phyloP scores from a whole-genome alignment of 2,888 invertebrate genomes.

The Drosophila yooni region DNA sequence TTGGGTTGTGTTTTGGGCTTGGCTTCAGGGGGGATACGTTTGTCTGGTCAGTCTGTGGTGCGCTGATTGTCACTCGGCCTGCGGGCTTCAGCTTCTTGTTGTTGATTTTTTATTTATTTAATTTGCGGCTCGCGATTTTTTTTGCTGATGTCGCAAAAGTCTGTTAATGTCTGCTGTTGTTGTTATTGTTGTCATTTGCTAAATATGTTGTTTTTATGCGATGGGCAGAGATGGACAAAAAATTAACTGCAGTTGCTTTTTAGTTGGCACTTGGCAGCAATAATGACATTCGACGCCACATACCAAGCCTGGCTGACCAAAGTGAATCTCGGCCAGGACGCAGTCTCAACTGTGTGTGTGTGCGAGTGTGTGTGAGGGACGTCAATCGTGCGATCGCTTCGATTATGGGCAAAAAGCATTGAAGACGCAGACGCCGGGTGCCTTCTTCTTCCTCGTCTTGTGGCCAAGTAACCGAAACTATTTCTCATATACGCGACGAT shows the following conservation, averaged over 20 bases:
- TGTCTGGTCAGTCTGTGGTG: conserved; percentile 36
- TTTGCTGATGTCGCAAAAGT: conserved; percentile 43
- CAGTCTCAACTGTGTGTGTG: conserved; percentile 17
- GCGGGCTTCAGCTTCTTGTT: conserved; percentile 18
- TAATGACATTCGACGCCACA: conserved; percentile 85
- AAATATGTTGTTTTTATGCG: conserved; percentile 83
- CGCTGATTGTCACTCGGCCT: conserved; percentile 60
- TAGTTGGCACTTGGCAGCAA: conserved; percentile 83
- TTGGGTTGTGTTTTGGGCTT: conserved; percentile 20
- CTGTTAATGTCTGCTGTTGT: conserved; percentile 53
- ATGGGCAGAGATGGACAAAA: conserved; percentile 71
- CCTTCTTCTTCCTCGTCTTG: conserved; percentile 8
- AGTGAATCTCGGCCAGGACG: conserved; percentile 16
- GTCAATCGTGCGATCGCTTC: conserved; percentile 78
- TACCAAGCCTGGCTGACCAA: conserved; percentile 64
- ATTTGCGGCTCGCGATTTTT: conserved; percentile 67
- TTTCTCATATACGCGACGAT: conserved; percentile 84
- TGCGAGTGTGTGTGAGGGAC: conserved; percentile 55
- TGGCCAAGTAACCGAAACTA: conserved; percentile 79
- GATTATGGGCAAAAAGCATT: conserved; percentile 69
- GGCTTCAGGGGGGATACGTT: conserved; percentile 32
- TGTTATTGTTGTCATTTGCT: conserved; percentile 81
- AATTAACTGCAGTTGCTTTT: conserved; percentile 81
- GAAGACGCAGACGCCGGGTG: conserved; percentile 61
- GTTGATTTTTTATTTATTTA: conserved; percentile 82